Base-by-base conservation (phyloP, 2,888 invertebrate species). In the Disparrhopalites patrizii region DNA sequence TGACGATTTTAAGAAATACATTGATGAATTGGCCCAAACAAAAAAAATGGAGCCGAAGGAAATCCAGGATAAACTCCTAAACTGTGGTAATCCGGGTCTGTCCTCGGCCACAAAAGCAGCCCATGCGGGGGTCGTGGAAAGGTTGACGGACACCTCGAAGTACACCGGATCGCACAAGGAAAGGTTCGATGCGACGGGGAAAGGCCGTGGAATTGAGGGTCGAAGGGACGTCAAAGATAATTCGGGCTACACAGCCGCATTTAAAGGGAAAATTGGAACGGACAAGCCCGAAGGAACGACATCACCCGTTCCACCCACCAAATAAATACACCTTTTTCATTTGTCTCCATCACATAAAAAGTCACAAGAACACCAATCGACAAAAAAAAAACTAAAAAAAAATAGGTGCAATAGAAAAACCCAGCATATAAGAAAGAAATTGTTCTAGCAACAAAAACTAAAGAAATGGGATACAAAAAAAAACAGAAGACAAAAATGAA, bases 1-100 rank as follows among this genome's bases (percentile, higher is more conserved):
- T 65, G 85, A 85, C 3, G 93, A 93, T 76, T 93, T 92, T 78
- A 87, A 87, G 77, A 88, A 90, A 77, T 93, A 90, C 79, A 81
- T 93, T 57, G 93, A 92, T 0, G 93, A 91, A 73, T 80, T 94
- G 74, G 88, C 91, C 15, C 91, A 90, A 77, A 87, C 86, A 76
- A 93, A 89, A 81, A 91, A 91, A 77, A 79, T 91, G 1, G 91
- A 92, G 68, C 76, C 89, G 0, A 83, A 85, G 0, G 90, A 91
- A 69, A 87, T 93, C 66, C 90, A 90, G 27, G 85, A 82, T 74
- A 93, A 93, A 79, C 81, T 93, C 81, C 85, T 88, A 0, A 83
- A 82, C 66, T 91, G 91, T 78, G 93, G 93, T 33, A 84, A 87
- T 70, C 93, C 93, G 0, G 62, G 64, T 30, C 27, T 60, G 18